A percentile compares a stretch with the other conserved stretches of the same genome.
Conservation (phyloP, 1,140 invertebrate species). For the Drosophila simulans region DNA sequence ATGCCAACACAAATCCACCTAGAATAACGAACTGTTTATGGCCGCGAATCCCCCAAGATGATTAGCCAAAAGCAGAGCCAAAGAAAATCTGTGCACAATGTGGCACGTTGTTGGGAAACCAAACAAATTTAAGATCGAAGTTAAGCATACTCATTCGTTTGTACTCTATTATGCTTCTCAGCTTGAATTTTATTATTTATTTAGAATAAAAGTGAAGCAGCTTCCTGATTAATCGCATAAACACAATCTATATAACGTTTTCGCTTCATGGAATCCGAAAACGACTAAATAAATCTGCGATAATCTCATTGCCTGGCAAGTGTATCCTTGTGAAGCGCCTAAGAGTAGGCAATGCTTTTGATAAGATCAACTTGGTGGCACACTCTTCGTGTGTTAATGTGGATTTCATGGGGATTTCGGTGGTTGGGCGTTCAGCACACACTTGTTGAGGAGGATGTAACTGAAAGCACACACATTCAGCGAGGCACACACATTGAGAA, state of each 20-base stretch:
- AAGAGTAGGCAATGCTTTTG: constrained; percentile 36
- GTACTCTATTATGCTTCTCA: too few species aligned
- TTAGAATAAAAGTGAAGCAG: too few species aligned
- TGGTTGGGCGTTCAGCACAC: constrained; percentile 9
- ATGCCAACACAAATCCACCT: constrained; percentile 44
- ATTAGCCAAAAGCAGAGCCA: constrained; percentile 19
- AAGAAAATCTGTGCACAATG: constrained; percentile 18
- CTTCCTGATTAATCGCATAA: too few species aligned
- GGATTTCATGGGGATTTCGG: neutral
- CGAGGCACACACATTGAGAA: neutral
- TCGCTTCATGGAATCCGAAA: neutral
- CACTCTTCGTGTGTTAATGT: constrained; percentile 17
- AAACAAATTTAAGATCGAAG: neutral
- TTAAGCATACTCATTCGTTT: neutral
- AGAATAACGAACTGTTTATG: constrained; percentile 26
- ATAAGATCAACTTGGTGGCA: constrained; percentile 54
- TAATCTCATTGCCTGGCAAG: neutral
- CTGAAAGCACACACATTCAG: constrained; percentile 8
- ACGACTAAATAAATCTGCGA: constrained; percentile 1
- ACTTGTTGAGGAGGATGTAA: constrained; percentile 58
- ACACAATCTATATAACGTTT: neutral
- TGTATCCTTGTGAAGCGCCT: neutral
- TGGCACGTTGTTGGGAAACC: neutral
- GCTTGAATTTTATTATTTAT: too few species aligned
- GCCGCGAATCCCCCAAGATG: constrained; percentile 8